A percentile compares a stretch with the other conserved stretches of the same genome.
phyloP scores from a whole-genome alignment of 2,113 vertebrate species.

The Protobothrops flavoviridis region DNA sequence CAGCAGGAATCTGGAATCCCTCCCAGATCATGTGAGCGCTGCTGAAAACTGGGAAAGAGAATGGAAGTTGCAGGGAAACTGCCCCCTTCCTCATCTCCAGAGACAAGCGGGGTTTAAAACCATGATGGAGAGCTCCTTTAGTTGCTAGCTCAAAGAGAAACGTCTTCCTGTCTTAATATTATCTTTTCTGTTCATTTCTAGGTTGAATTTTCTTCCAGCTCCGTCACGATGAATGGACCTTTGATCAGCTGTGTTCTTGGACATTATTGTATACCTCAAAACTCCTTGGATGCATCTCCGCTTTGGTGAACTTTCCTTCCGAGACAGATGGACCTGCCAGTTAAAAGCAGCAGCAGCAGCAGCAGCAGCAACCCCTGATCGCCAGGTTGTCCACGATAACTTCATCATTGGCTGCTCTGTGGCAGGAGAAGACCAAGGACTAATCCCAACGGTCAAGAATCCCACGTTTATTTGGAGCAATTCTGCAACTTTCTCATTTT shows the following conservation, averaged over 20 bases:
- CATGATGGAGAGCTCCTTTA: too few species aligned
- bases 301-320: constrained; percentile 41
- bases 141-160: not conserved
- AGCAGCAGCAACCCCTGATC: not conserved
- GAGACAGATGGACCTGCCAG: constrained; percentile 43
- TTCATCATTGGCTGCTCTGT: constrained; percentile 40
- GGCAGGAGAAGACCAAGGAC: constrained; percentile 39
- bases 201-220: constrained; percentile 67
- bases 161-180: not conserved
- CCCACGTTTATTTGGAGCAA: not conserved
- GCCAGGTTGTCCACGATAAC: constrained; percentile 55
- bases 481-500: not conserved
- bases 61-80: not conserved
- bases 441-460: not conserved
- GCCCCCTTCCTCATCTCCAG: not conserved
- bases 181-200: constrained; percentile 60
- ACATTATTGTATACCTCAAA: constrained; percentile 23
- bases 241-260: constrained; percentile 57
- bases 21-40: not conserved
- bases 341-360: constrained; percentile 49
- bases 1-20: not conserved
- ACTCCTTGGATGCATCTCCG: constrained; percentile 20
- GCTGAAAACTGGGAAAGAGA: not conserved
- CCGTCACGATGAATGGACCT: constrained; percentile 53
- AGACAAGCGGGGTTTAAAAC: not conserved